A percentile compares a stretch with the other conserved stretches of the same genome.
Evolutionary conservation across 2,113 vertebrate species (phyloP).

Genomic region (Cichladusa arquata): DNA sequence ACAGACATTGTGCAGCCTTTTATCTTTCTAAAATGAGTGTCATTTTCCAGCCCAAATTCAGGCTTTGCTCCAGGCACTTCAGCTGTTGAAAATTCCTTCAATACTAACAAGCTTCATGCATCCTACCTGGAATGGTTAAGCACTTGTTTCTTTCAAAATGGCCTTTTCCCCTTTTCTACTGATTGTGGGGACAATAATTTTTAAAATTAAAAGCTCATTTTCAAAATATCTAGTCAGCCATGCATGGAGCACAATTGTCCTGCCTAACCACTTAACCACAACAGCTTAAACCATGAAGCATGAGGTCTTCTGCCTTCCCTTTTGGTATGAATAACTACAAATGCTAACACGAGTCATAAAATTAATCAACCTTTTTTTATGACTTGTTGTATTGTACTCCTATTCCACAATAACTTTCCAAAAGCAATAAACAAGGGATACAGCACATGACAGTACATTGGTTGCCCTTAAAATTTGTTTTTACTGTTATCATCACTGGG

Average conservation of each 20-base stretch:
- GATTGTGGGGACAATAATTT: background rate
- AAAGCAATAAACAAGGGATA: conserved; percentile 12
- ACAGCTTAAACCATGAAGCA: background rate
- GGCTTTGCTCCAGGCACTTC: background rate
- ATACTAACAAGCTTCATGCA: background rate
- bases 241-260: background rate
- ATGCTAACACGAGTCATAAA: conserved; percentile 6
- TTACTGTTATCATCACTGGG: background rate
- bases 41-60: background rate
- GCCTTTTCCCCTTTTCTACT: background rate
- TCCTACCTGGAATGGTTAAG: background rate
- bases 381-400: background rate
- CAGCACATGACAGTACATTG: background rate
- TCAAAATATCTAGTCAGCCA: background rate
- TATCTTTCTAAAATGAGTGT: background rate
- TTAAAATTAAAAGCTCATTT: background rate
- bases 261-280: background rate
- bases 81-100: background rate
- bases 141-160: background rate
- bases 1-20: background rate
- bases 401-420: background rate
- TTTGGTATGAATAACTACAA: background rate
- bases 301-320: background rate
- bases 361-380: conserved; percentile 37
- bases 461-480: background rate